Evolutionary conservation across 2,113 vertebrate species (phyloP).

Genomic region (Podiceps cristatus): DNA sequence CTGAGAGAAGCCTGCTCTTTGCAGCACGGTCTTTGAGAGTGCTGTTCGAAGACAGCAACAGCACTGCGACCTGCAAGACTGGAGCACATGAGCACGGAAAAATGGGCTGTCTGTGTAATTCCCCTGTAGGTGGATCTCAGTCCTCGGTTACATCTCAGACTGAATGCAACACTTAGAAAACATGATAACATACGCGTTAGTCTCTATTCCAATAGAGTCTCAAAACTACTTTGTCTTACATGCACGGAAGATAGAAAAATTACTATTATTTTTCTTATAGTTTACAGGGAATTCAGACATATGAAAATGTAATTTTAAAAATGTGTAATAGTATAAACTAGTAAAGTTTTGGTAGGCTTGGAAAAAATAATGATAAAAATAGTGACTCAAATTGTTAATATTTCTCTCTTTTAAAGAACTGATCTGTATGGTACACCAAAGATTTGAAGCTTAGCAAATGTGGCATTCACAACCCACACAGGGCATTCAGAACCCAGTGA

Average conservation of each 20-base stretch:
- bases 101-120: not conserved
- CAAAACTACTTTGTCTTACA: not conserved
- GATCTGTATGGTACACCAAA: not conserved
- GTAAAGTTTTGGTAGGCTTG: not conserved
- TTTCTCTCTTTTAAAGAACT: not conserved
- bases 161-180: not conserved
- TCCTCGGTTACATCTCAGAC: not conserved
- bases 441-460: not conserved
- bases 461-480: not conserved
- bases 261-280: not conserved
- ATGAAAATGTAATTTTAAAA: not conserved
- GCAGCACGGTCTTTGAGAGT: not conserved
- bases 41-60: not conserved
- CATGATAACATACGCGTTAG: accelerated
- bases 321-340: not conserved
- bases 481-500: not conserved
- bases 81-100: not conserved
- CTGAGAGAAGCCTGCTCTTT: not conserved
- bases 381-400: not conserved
- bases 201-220: not conserved
- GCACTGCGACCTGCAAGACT: not conserved
- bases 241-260: not conserved
- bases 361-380: not conserved
- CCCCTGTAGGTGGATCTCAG: not conserved
- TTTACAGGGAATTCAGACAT: not conserved